phyloP scores from a whole-genome alignment of 2,888 invertebrate genomes.

The Scaptodrosophila latifasciaeformis region DNA sequence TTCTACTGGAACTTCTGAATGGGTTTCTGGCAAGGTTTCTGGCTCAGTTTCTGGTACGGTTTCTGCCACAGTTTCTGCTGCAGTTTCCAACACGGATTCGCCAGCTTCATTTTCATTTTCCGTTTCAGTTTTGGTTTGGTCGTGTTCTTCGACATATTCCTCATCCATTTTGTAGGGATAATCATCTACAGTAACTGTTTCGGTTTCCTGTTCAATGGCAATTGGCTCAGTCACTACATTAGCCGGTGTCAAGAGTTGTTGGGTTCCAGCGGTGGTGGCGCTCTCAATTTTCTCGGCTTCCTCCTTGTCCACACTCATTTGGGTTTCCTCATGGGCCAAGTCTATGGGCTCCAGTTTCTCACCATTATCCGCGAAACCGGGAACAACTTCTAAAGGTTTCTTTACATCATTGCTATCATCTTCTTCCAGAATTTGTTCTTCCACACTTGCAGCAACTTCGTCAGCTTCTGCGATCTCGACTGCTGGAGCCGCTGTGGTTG shows the following conservation, averaged over 20 bases:
- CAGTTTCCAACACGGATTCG: background rate
- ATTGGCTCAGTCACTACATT: constrained; percentile 41
- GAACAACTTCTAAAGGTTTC: constrained; percentile 27
- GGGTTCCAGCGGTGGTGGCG: constrained; percentile 41
- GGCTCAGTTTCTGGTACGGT: background rate
- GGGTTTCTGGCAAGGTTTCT: constrained; percentile 8
- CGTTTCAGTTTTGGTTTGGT: constrained; percentile 33
- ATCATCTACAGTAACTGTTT: constrained; percentile 55
- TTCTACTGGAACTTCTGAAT: background rate
- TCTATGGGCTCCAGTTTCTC: constrained; percentile 41
- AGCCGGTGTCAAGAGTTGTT: constrained; percentile 50
- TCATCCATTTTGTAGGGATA: constrained; percentile 73
- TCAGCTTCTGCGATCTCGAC: constrained; percentile 45
- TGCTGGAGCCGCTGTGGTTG: constrained; percentile 27
- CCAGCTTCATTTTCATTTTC: constrained; percentile 12
- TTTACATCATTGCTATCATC: constrained; percentile 45
- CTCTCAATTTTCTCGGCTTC: constrained; percentile 6
- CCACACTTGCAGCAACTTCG: too few species aligned
- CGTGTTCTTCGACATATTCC: constrained; percentile 61
- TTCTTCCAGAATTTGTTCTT: constrained; percentile 68
- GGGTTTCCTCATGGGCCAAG: constrained; percentile 51
- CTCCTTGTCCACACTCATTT: constrained; percentile 42
- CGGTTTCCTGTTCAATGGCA: constrained; percentile 35
- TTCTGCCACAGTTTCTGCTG: constrained; percentile 14
- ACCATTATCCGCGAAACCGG: constrained; percentile 35